Percentiles rank a stretch among this genome's conserved stretches.
Evolutionary conservation across 2,113 vertebrate genomes (phyloP).

Genomic region (Ciconia maguari): DNA sequence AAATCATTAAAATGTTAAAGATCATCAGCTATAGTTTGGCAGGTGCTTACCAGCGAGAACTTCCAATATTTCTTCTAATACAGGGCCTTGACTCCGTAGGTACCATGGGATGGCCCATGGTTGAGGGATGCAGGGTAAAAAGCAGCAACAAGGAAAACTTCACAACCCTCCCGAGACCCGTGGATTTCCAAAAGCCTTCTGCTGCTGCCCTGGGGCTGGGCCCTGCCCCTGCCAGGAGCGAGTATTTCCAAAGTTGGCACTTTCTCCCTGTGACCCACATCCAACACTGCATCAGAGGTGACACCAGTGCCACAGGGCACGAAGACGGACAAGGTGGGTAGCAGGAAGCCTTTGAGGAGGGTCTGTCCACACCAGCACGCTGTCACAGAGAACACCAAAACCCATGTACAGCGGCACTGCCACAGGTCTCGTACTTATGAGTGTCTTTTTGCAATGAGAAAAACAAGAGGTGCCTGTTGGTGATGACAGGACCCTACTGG

Average conservation of each 20-base stretch:
- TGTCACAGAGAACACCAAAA: background rate
- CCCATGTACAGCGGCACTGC: fast-evolving
- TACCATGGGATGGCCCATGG: background rate
- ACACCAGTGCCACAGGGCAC: background rate
- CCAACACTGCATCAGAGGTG: background rate
- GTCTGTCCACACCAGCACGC: background rate
- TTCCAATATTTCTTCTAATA: background rate
- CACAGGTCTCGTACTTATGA: fast-evolving
- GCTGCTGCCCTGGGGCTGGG: background rate
- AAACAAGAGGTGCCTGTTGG: background rate
- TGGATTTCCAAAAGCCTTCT: background rate
- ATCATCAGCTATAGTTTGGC: background rate
- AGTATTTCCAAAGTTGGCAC: background rate
- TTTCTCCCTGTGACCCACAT: background rate
- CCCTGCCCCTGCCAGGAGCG: background rate
- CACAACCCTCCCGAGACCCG: background rate
- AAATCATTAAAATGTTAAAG: background rate
- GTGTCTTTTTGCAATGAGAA: background rate
- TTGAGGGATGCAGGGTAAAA: background rate
- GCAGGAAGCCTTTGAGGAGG: background rate
- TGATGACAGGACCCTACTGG: background rate
- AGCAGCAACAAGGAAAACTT: background rate
- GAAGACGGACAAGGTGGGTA: no score
- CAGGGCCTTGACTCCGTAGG: background rate
- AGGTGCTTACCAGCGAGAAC: background rate